Percentiles rank a stretch among this genome's conserved stretches.
Evolutionary conservation across 2,113 vertebrate species (phyloP).

Genomic region (Ophiodon elongatus): DNA sequence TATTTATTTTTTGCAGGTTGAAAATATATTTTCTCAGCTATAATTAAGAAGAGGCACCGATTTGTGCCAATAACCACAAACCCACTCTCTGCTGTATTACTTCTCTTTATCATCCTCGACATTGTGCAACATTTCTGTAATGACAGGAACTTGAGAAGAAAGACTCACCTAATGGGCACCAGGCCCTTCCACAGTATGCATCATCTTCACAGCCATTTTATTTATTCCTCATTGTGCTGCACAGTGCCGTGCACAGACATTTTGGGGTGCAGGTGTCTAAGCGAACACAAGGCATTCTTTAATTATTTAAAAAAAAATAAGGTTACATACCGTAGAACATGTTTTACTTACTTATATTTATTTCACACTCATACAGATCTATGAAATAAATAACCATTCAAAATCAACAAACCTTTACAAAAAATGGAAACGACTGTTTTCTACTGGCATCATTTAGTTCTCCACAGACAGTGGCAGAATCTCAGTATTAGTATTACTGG

Average conservation of each 20-base stretch:
- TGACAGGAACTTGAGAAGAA: not conserved
- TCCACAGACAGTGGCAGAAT: no score
- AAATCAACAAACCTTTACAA: not conserved
- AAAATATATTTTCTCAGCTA: not conserved
- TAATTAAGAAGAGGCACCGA: not conserved
- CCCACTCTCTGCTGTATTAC: not conserved
- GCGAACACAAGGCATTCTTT: not conserved
- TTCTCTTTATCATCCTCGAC: not conserved
- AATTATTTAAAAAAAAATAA: not conserved
- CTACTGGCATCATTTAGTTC: not conserved
- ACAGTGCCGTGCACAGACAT: not conserved
- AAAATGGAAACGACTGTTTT: not conserved
- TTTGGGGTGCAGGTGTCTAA: no score
- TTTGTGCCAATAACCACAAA: not conserved
- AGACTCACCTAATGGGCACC: not conserved
- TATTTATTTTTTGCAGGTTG: not conserved
- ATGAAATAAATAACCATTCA: not conserved
- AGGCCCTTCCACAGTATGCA: not conserved
- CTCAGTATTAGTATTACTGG: no score
- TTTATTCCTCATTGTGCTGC: not conserved
- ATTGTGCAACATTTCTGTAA: not conserved
- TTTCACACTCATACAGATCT: not conserved
- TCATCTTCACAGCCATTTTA: not conserved
- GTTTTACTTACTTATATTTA: not conserved
- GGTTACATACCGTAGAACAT: not conserved